phyloP scores from a whole-genome alignment of 2,888 invertebrate species.

The Folsomia manolachei region DNA sequence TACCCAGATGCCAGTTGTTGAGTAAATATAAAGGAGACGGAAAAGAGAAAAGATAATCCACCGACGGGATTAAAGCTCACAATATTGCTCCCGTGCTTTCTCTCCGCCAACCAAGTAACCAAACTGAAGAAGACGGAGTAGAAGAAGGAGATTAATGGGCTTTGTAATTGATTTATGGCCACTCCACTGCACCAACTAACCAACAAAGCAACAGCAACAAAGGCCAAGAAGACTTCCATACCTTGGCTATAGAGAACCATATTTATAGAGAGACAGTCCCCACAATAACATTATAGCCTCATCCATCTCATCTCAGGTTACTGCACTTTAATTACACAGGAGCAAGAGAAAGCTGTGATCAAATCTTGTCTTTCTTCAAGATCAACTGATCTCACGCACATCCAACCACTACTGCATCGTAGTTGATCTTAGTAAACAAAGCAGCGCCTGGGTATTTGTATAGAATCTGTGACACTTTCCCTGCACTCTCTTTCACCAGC shows the following conservation, averaged over 20 bases:
- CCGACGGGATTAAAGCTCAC: background rate
- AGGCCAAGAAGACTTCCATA: background rate
- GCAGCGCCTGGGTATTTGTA: too few species aligned
- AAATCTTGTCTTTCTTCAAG: too few species aligned
- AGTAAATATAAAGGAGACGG: background rate
- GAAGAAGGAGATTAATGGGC: slow-evolving; percentile 48
- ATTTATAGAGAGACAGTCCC: background rate
- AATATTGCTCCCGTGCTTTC: background rate
- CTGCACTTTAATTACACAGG: background rate
- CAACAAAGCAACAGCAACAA: background rate
- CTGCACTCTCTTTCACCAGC: background rate
- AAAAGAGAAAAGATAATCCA: background rate
- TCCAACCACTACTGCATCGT: too few species aligned
- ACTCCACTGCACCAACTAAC: slow-evolving; percentile 22
- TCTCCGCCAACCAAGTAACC: background rate
- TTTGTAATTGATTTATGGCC: slow-evolving; percentile 49
- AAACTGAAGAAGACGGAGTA: background rate
- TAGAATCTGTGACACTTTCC: too few species aligned
- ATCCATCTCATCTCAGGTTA: background rate
- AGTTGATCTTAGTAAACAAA: too few species aligned
- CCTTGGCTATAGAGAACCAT: too few species aligned
- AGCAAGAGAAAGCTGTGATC: too few species aligned
- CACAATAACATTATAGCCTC: background rate
- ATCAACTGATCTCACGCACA: too few species aligned
- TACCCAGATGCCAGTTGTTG: too few species aligned